Conservation (phyloP, 2,113 vertebrate genomes). For the Raphicerus campestris region DNA sequence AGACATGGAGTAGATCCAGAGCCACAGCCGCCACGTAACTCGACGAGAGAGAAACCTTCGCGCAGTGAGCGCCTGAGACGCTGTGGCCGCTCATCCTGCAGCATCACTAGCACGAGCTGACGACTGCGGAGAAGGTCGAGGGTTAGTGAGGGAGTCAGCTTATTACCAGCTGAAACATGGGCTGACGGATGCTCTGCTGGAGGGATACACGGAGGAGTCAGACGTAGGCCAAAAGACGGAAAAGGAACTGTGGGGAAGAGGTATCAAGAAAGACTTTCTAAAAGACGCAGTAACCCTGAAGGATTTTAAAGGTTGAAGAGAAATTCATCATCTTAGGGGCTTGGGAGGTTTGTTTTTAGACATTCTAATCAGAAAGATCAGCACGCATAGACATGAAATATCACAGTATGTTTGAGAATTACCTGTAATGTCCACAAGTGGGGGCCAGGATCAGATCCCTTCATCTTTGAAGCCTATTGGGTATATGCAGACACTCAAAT, state of each 20-base stretch:
- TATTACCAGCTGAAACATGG: background rate
- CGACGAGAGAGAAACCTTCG: background rate
- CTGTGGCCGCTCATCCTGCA: background rate
- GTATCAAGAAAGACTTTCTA: background rate
- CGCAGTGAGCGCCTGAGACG: background rate
- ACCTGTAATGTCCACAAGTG: background rate
- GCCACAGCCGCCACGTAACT: fast-evolving
- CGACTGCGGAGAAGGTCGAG: background rate
- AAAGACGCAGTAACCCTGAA: background rate
- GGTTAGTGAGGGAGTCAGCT: background rate
- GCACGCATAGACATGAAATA: background rate
- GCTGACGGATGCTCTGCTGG: background rate
- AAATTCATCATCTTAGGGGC: background rate
- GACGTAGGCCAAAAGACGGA: background rate
- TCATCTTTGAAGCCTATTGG: background rate
- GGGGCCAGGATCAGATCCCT: background rate
- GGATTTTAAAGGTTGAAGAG: background rate
- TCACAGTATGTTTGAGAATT: background rate
- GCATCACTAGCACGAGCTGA: background rate
- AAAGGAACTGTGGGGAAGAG: background rate
- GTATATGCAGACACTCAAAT: background rate
- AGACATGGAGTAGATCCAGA: background rate
- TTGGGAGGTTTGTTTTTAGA: background rate
- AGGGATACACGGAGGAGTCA: background rate
- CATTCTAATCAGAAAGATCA: background rate